Evolutionary conservation across 2,797 vertebrate genomes (phyloP), one percentile per base, ranked within the genome.

Genomic region (Anguilla pacifica): DNA sequence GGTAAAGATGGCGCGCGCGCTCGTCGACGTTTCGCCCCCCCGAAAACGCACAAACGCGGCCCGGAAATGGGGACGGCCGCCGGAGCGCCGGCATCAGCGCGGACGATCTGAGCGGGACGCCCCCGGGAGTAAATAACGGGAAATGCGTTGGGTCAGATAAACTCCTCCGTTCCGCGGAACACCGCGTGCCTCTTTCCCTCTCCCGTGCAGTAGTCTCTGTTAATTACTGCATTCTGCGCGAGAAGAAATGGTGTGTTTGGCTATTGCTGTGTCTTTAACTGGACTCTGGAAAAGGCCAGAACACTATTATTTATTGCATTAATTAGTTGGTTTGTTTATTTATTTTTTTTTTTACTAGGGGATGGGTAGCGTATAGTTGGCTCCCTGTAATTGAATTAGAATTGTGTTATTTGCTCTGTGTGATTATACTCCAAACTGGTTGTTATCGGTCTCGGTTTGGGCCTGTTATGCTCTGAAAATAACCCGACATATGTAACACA

Each of bases 1-100:
- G 94, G 93, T 94, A 94, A 94, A 94, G 89, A 87, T 72, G 46
- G n/a, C n/a, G 31, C 31, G 89, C 86, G 91, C 64, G 86, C 89
- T 90, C 88, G 77, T 87, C 67, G 46, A 86, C 15, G 59, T 61
- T 43, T n/a, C 64, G 4, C 85, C 43, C 59, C 59, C 35, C 6
- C n/a, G 2, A n/a, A 17, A 28, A 28, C 31, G 31, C 51, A 67
- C 43, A 1, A 0, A 35, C 35, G 35, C 35, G 35, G 35, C 35
- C 35, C 5, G 61, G 35, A 72, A 83, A 86, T 13, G 70, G 28
- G 61, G 85, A 53, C 39, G 43, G 59, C 79, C 5, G 39, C 43
- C 67, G 46, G 79, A 35, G 72, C 39, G 35, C 85, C 46, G 25
- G 59, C 72, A 3, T n/a, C 51, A 1, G 7, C 6, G 39, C 25